Conservation (phyloP, 64 coral and sea anemone species). For the Montipora foliosa region DNA sequence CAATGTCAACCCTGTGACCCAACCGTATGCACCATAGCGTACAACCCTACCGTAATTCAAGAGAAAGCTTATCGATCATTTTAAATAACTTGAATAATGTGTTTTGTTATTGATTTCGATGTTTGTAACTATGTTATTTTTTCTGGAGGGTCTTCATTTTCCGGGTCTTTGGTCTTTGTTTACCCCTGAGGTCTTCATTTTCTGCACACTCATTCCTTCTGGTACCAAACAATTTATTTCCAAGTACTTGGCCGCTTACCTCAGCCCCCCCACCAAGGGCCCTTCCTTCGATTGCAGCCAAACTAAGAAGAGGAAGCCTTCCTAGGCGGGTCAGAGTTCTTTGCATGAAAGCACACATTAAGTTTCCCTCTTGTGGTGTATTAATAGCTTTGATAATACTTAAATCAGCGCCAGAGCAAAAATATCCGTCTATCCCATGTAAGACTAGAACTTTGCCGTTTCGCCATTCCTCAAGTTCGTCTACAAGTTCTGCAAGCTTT, state of each 20-base stretch:
- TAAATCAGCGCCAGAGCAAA: constrained; percentile 94
- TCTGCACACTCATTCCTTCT: too few relatives aligned
- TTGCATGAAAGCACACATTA: constrained; percentile 97
- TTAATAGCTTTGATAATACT: constrained; percentile 82
- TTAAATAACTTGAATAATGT: too few relatives aligned
- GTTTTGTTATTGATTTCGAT: too few relatives aligned
- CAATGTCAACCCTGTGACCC: too few relatives aligned
- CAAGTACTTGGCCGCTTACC: constrained; percentile 19
- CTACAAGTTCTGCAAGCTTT: constrained; percentile 65
- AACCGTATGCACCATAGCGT: too few relatives aligned
- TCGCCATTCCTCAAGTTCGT: constrained; percentile 82
- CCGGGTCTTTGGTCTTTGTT: too few relatives aligned
- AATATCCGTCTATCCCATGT: constrained; percentile 69
- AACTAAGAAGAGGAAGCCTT: constrained; percentile 75
- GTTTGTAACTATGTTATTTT: too few relatives aligned
- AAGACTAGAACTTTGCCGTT: constrained; percentile 87
- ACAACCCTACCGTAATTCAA: too few relatives aligned
- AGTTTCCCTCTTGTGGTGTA: constrained; percentile 75
- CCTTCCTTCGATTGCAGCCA: constrained; percentile 85
- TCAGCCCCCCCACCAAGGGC: constrained; percentile 95
- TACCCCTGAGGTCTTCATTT: too few relatives aligned
- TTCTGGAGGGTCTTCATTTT: too few relatives aligned
- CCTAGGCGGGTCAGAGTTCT: constrained; percentile 74
- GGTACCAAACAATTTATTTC: too few relatives aligned
- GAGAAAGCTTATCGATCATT: too few relatives aligned